phyloP scores from a whole-genome alignment of 2,888 invertebrate species.

The Charanyca ferruginea region DNA sequence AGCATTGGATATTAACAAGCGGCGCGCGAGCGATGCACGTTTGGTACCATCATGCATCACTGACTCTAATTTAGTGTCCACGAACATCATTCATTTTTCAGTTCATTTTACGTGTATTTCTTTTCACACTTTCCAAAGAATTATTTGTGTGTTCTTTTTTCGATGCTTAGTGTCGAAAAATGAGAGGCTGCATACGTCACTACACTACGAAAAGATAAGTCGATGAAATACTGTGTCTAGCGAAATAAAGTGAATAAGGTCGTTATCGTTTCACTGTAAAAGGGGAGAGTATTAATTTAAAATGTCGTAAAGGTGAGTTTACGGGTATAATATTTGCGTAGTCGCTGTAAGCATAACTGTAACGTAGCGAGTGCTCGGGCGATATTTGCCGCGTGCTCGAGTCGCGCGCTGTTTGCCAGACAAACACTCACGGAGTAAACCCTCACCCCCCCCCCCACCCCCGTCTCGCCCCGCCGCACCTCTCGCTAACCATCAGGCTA shows the following conservation, averaged over 20 bases:
- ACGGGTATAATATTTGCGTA: slow-evolving; percentile 74
- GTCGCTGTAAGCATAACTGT: slow-evolving; percentile 74
- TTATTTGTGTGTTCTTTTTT: neutral
- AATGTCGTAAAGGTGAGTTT: slow-evolving; percentile 64
- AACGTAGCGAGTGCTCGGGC: slow-evolving; percentile 79
- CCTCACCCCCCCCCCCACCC: slow-evolving; percentile 24
- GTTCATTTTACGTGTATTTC: slow-evolving; percentile 60
- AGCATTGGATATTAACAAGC: slow-evolving; percentile 68
- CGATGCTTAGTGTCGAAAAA: neutral
- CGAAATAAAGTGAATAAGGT: slow-evolving; percentile 22
- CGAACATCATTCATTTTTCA: slow-evolving; percentile 64
- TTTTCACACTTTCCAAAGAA: slow-evolving; percentile 21
- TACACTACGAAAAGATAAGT: neutral
- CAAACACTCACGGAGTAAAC: slow-evolving; percentile 75
- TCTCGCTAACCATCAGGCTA: slow-evolving; percentile 48
- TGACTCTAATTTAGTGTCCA: slow-evolving; percentile 64
- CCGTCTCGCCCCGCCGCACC: slow-evolving; percentile 20
- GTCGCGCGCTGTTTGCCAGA: slow-evolving; percentile 80
- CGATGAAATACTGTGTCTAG: slow-evolving; percentile 20
- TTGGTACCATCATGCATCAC: slow-evolving; percentile 63
- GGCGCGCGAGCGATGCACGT: slow-evolving; percentile 54
- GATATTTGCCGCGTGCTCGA: slow-evolving; percentile 85
- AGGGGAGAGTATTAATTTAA: slow-evolving; percentile 47
- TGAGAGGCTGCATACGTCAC: neutral
- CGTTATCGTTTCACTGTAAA: slow-evolving; percentile 24